phyloP scores from a whole-genome alignment of 2,113 vertebrate species.

The Dasyurus viverrinus region DNA sequence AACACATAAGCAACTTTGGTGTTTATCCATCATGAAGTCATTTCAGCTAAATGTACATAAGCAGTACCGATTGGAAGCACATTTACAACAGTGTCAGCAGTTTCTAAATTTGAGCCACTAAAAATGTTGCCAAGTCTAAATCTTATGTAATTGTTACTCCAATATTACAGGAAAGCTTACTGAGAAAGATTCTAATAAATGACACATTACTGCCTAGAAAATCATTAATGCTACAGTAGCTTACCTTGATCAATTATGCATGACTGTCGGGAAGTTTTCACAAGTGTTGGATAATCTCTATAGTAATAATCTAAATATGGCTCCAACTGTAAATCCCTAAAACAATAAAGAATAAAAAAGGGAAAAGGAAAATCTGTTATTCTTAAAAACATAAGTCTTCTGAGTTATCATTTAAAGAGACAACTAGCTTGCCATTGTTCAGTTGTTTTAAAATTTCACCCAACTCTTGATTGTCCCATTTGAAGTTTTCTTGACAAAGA shows the following conservation, averaged over 20 bases:
- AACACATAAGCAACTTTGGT: neutral
- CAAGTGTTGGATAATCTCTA: conserved; percentile 94
- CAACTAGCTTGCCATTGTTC: neutral
- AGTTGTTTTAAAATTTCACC: neutral
- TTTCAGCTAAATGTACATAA: neutral
- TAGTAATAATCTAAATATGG: conserved; percentile 96
- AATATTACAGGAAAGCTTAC: neutral
- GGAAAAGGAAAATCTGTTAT: neutral
- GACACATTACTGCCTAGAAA: neutral
- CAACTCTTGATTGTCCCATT: neutral
- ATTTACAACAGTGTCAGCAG: neutral
- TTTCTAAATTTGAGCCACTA: neutral
- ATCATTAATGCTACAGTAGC: conserved; percentile 38
- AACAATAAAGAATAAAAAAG: conserved; percentile 62
- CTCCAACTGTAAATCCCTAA: conserved; percentile 94
- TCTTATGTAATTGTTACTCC: neutral
- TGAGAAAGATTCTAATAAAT: conserved; percentile 31
- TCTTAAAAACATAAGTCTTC: neutral
- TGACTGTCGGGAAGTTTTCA: conserved; percentile 88
- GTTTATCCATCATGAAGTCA: neutral
- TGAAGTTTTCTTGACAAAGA: neutral
- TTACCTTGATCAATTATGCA: conserved; percentile 93
- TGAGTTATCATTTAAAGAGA: neutral
- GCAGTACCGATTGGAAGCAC: neutral
- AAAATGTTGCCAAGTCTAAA: neutral